A percentile compares a stretch with the other conserved stretches of the same genome.
Evolutionary conservation across 2,113 vertebrate species (phyloP).

Genomic region (Colossoma macropomum): DNA sequence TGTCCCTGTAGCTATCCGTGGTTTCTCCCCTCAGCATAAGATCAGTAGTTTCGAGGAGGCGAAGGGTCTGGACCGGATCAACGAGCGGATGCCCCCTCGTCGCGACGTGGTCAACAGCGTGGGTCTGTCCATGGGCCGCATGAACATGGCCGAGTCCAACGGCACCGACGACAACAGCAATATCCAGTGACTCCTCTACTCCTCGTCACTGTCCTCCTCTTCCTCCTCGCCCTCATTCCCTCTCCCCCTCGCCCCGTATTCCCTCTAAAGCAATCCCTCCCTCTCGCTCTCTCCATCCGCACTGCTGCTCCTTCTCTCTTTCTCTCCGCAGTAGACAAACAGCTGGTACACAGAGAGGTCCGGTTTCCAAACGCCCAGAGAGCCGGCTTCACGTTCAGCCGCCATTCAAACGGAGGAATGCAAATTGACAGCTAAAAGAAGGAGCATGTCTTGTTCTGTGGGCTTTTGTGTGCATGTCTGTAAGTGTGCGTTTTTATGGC

Average conservation of each 20-base stretch:
- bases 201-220: background rate
- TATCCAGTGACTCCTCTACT: constrained; percentile 76
- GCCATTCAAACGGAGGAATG: background rate
- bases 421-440: background rate
- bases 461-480: constrained; percentile 9
- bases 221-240: background rate
- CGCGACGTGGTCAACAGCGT: constrained; percentile 78
- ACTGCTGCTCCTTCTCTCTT: constrained; percentile 16
- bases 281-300: constrained; percentile 9
- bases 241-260: background rate
- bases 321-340: constrained; percentile 5
- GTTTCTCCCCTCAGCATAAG: constrained; percentile 83
- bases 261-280: constrained; percentile 17
- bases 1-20: constrained; percentile 76
- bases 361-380: background rate
- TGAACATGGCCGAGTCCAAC: constrained; percentile 83
- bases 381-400: constrained; percentile 4
- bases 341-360: background rate
- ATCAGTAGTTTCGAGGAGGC: constrained; percentile 82
- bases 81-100: constrained; percentile 80
- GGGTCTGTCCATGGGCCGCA: constrained; percentile 79
- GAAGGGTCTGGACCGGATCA: constrained; percentile 81
- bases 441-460: background rate
- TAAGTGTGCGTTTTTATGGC: background rate
- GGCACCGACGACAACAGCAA: constrained; percentile 85